These are phyloP conservation scores for Hydrophis major DNA, from an alignment of 2,797 vertebrate species.

Conservation along the genomic window DNA sequence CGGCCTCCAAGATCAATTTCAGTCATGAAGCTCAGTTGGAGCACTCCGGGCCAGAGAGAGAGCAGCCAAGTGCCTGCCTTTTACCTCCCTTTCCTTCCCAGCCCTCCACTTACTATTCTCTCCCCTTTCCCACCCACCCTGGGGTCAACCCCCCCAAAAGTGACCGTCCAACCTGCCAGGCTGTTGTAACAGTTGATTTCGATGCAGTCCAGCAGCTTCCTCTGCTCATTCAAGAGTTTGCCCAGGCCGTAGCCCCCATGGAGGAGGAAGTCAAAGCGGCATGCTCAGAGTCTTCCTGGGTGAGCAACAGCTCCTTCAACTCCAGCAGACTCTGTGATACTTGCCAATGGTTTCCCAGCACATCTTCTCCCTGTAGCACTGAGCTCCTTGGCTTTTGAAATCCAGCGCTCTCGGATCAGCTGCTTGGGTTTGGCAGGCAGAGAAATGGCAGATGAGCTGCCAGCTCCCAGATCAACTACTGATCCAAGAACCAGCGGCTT, in stretches of 20 bases:
- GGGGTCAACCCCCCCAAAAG: neutral
- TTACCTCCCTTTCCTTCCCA: too few relatives aligned
- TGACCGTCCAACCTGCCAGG: conserved; percentile 76
- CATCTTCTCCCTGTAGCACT: conserved; percentile 96
- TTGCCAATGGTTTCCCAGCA: conserved; percentile 98
- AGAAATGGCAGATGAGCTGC: neutral
- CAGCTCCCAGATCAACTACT: too few relatives aligned
- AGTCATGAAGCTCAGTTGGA: too few relatives aligned
- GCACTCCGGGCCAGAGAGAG: too few relatives aligned
- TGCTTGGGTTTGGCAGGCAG: conserved; percentile 69
- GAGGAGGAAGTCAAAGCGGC: conserved; percentile 74
- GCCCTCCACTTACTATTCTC: neutral
- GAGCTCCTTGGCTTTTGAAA: conserved; percentile 83
- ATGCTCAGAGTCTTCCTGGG: conserved; percentile 68
- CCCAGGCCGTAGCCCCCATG: conserved; percentile 67
- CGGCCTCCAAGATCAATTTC: too few relatives aligned
- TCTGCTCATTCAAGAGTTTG: conserved; percentile 56
- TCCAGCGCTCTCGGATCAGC: conserved; percentile 87
- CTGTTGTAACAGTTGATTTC: too few relatives aligned
- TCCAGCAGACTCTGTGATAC: conserved; percentile 96
- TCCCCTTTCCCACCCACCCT: neutral
- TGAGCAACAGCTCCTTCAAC: conserved; percentile 87
- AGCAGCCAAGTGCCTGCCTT: too few relatives aligned
- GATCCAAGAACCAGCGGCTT: too few relatives aligned
- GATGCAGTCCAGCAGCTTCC: too few relatives aligned